Evolutionary conservation across 2,888 invertebrate genomes (phyloP).

Genomic region (Drosophila subsilvestris): DNA sequence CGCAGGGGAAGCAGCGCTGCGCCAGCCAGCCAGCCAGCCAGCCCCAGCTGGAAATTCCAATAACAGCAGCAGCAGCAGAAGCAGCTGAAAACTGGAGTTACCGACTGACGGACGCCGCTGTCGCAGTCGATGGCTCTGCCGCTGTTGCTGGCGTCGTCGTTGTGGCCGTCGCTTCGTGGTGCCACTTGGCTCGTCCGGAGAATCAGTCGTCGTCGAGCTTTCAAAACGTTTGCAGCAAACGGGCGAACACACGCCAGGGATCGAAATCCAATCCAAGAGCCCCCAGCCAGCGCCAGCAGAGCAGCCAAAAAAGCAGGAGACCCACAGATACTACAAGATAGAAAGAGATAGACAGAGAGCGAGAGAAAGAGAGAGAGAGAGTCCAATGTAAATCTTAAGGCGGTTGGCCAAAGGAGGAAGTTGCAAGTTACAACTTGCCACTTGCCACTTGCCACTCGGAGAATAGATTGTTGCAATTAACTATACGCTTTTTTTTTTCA

Average conservation of each 20-base stretch:
- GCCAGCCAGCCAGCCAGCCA: conserved; percentile 34
- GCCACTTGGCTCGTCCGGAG: conserved; percentile 64
- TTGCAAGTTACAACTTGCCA: neutral
- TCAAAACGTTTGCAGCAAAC: conserved; percentile 82
- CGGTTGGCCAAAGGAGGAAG: conserved; percentile 18
- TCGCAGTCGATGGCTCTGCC: conserved; percentile 23
- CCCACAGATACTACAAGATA: neutral
- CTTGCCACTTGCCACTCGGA: neutral
- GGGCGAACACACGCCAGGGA: conserved; percentile 51
- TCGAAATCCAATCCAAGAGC: conserved; percentile 23
- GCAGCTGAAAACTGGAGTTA: conserved; percentile 55
- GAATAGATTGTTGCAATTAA: conserved; percentile 43
- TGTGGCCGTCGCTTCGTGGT: conserved; percentile 65
- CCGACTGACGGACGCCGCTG: conserved; percentile 55
- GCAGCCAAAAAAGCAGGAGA: conserved; percentile 24
- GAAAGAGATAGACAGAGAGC: neutral
- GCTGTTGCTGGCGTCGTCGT: conserved; percentile 81
- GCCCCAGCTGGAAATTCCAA: conserved; percentile 70
- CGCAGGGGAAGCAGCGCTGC: conserved; percentile 29
- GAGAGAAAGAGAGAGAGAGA: conserved; percentile 1
- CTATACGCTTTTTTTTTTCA: conserved; percentile 33
- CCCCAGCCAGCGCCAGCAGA: conserved; percentile 23
- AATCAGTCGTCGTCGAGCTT: conserved; percentile 84
- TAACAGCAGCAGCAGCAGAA: conserved; percentile 42
- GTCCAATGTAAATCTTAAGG: conserved; percentile 30